Base-by-base conservation (phyloP, 37 sponge, comb jelly and placozoan genomes). In the Haliclona indistincta region DNA sequence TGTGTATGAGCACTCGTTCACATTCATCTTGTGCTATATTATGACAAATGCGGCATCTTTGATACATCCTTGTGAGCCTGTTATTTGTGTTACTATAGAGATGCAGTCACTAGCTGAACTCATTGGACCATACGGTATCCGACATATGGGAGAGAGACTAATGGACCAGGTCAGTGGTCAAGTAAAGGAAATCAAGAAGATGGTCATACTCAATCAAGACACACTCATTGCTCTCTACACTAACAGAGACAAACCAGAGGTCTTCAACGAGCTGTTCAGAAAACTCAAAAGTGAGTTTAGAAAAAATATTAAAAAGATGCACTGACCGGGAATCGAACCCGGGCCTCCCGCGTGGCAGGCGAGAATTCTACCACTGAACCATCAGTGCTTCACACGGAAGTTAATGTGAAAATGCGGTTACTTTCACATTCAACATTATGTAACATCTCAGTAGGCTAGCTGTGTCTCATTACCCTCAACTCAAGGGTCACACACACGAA, bases 51-150 rank as follows among this genome's bases (percentile, higher is more conserved):
- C 17, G 17, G 53, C 13, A 49, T 13, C 13, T 49, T 49, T 61
- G 63, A 8, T 34, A 38, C 22, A 34, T 17, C 29, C 8, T 22
- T 25, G 19, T 38, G 42, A 3, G 22, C 73, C 10, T 17, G 26
- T 38, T 26, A 28, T 60, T 19, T 2, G 23, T 5, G 17, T 5
- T 38, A 15, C 28, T 65, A 37, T 75, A 90, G 95, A 96, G 63
- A 64, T 89, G 38, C 70, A 84, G 73, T 83, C 94, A 2, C 75
- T 97, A 45, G 87, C 86, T 23, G 95, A 94, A 77, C 47, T 94
- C 55, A 81, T 97, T 66, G 98, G 98, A 0, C 95, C 98, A 1
- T 97, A 94, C 51, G 98, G 98, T 17, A 87, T 97, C 32, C 78
- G 88, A 2, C 78, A 74, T 67, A 23, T 97, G 77, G 84, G 98